Percentiles rank a stretch among this genome's conserved stretches.
Evolutionary conservation across 2,113 vertebrate genomes (phyloP).

Genomic region (Spea multiplicata): DNA sequence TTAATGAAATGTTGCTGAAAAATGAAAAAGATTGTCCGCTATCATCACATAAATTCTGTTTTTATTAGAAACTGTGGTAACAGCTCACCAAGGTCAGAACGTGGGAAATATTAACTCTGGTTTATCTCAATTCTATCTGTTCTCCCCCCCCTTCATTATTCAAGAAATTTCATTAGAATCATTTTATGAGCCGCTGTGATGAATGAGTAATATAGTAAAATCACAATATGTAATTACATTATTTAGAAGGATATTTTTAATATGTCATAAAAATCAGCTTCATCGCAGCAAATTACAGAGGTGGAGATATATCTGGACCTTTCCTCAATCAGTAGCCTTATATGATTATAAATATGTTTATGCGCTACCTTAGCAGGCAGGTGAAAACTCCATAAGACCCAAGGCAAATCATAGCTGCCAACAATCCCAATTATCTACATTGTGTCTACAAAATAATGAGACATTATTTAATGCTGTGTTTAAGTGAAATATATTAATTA

Average conservation of each 20-base stretch:
- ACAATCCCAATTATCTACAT: too few species aligned
- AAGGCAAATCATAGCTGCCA: too few species aligned
- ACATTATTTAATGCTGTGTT: too few species aligned
- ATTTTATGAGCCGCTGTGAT: constrained; percentile 19
- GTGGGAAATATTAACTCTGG: constrained; percentile 5
- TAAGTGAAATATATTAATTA: too few species aligned
- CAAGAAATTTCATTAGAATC: constrained; percentile 36
- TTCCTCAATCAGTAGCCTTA: neutral
- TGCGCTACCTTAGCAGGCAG: too few species aligned
- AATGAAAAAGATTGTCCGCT: neutral
- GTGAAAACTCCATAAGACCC: too few species aligned
- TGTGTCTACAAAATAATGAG: too few species aligned
- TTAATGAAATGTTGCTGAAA: neutral
- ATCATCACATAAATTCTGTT: neutral
- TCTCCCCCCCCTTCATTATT: constrained; percentile 10
- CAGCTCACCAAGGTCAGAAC: constrained; percentile 19
- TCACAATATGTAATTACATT: constrained; percentile 19
- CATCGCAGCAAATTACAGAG: neutral
- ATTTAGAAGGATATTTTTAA: constrained; percentile 2
- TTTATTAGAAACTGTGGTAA: neutral
- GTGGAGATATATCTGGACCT: neutral
- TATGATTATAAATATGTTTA: too few species aligned
- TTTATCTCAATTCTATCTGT: constrained; percentile 7
- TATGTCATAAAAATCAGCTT: neutral
- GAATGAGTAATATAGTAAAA: neutral